Evolutionary conservation across 2,113 vertebrate genomes (phyloP), one percentile per base, ranked within the genome.

Genomic region (Melospiza georgiana): DNA sequence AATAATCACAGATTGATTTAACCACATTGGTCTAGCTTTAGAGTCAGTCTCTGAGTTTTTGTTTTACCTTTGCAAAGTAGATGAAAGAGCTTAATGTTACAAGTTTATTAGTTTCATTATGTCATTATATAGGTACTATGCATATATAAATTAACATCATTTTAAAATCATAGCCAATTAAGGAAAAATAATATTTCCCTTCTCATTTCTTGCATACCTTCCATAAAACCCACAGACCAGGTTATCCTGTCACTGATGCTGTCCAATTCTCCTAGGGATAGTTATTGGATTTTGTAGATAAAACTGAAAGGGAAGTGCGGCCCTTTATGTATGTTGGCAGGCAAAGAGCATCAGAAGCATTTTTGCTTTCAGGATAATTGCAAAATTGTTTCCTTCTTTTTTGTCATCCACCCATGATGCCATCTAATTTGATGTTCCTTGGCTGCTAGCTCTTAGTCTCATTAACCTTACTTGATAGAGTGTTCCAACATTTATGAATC

Each of bases 391-490:
- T 96, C 90, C 84, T 89, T 92, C 93, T 93, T 93, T 66, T 58
- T 81, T 74, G 67, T 94, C 65, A 89, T 90, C 89, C 58, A 88
- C 84, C 66, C 86, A 75, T 96, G 92, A 77, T 97, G 92, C 94
- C 94, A 91, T 86, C 90, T 92, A 76, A 94, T 95, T 94, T 95
- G 95, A 90, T 96, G 91, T 97, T 92, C 87, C 84, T 94, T 95
- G 93, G 92, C 95, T 87, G 61, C 83, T 94, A 73, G 80, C 79
- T 93, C 66, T 72, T 96, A 96, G 83, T 86, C 86, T 97, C 96
- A 96, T 97, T 96, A 97, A 96, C 95, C 94, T 96, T 89, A 69
- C 76, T 95, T 92, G 95, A 93, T 93, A 90, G 66, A 92, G 31
- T 2, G 1, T 96, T 96, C 94, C 95, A 96, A 51, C 94, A 87